Conservation (phyloP, 2,888 invertebrate genomes). For the Petrophora chlorosata region DNA sequence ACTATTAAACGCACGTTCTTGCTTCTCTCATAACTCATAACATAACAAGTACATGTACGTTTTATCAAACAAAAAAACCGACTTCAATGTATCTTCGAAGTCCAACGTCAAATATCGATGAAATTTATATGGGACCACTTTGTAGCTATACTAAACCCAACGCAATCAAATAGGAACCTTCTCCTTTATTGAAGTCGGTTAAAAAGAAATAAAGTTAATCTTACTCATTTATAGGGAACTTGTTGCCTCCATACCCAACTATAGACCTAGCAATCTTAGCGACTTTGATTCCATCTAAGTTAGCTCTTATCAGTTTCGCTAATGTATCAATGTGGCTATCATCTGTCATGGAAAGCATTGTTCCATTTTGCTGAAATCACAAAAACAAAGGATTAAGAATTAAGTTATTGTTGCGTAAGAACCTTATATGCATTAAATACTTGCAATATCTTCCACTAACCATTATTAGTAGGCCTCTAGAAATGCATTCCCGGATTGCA, state of each 20-base stretch:
- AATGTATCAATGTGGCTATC: constrained; percentile 65
- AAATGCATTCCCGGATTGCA: constrained; percentile 68
- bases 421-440: neutral
- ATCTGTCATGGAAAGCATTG: constrained; percentile 59
- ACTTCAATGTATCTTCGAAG: too few relatives aligned
- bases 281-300: constrained; percentile 60
- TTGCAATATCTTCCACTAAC: constrained; percentile 54
- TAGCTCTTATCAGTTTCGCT: constrained; percentile 66
- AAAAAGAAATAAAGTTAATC: constrained; percentile 17
- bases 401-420: neutral
- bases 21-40: too few relatives aligned
- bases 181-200: too few relatives aligned
- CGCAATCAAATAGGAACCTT: too few relatives aligned
- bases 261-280: constrained; percentile 64
- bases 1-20: too few relatives aligned
- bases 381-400: neutral
- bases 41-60: too few relatives aligned
- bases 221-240: constrained; percentile 58
- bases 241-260: constrained; percentile 64
- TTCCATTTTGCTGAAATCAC: constrained; percentile 61
- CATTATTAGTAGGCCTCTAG: constrained; percentile 66
- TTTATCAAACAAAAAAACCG: too few relatives aligned
- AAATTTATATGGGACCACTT: too few relatives aligned
- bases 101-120: too few relatives aligned
- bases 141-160: too few relatives aligned